Conservation (phyloP, 2,888 invertebrate species). For the Lomographa bimaculata region DNA sequence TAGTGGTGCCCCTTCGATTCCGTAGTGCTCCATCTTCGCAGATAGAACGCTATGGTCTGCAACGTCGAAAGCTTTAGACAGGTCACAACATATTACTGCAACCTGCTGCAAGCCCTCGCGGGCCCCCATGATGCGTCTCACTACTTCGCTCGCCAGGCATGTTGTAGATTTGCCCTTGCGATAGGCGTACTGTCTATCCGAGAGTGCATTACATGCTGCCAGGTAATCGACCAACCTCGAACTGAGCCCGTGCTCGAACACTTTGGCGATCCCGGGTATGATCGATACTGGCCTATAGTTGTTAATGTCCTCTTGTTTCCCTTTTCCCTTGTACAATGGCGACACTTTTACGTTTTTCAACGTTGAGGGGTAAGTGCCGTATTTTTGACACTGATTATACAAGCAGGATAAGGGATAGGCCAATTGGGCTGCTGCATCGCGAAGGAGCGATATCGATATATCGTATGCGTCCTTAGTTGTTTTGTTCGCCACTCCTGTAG, state of each 20-base stretch:
- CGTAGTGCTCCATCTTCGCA: constrained; percentile 9
- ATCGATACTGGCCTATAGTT: too few relatives aligned
- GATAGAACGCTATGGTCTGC: constrained; percentile 6
- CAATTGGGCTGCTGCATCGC: too few relatives aligned
- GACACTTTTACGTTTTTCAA: too few relatives aligned
- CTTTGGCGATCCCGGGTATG: not conserved
- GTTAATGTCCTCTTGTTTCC: too few relatives aligned
- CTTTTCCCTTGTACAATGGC: too few relatives aligned
- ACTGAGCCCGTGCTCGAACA: constrained; percentile 2
- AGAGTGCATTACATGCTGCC: constrained; percentile 1
- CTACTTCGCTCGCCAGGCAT: constrained; percentile 5
- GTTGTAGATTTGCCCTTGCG: constrained; percentile 10
- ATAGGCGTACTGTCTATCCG: constrained; percentile 10
- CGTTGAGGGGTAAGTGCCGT: too few relatives aligned
- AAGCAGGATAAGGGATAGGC: too few relatives aligned
- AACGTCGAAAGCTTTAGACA: constrained; percentile 16
- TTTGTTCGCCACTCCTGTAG: too few relatives aligned
- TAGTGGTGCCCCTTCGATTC: not conserved
- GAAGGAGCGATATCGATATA: too few relatives aligned
- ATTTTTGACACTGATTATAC: too few relatives aligned
- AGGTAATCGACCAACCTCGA: constrained; percentile 2
- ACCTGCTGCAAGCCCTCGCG: constrained; percentile 6
- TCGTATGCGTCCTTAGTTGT: too few relatives aligned
- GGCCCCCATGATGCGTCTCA: constrained; percentile 2
- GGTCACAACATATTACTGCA: constrained; percentile 9